Conservation (phyloP, 2,113 vertebrate species). For the Rostratula benghalensis region DNA sequence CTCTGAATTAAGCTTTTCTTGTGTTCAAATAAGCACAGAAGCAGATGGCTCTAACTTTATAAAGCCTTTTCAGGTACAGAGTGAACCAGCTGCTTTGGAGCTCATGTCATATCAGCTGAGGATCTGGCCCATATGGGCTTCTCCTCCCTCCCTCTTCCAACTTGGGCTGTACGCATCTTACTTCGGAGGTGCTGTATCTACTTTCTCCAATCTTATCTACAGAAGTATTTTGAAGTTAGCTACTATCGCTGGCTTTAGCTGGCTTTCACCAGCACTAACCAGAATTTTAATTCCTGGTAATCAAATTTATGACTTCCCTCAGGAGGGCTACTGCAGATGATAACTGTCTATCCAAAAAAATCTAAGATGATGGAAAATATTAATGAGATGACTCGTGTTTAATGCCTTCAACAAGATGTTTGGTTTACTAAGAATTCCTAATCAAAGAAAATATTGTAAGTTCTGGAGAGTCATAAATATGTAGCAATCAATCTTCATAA, state of each 20-base stretch:
- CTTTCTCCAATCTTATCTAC: neutral
- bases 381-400: neutral
- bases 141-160: neutral
- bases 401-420: neutral
- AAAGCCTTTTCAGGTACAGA: neutral
- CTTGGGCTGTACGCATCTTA: neutral
- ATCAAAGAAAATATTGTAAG: neutral
- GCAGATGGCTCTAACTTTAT: neutral
- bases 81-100: neutral
- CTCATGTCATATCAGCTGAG: neutral
- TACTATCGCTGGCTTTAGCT: neutral
- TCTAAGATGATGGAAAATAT: neutral
- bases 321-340: neutral
- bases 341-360: neutral
- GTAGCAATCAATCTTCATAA: neutral
- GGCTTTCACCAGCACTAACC: neutral
- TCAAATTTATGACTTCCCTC: neutral
- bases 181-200: neutral
- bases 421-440: neutral
- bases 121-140: neutral
- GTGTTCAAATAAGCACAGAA: neutral
- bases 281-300: neutral
- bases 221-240: neutral
- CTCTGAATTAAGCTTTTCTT: neutral
- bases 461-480: neutral